These are phyloP conservation scores for Chiloscyllium punctatum DNA, from an alignment of 2,797 vertebrate species.

Conservation along the genomic window DNA sequence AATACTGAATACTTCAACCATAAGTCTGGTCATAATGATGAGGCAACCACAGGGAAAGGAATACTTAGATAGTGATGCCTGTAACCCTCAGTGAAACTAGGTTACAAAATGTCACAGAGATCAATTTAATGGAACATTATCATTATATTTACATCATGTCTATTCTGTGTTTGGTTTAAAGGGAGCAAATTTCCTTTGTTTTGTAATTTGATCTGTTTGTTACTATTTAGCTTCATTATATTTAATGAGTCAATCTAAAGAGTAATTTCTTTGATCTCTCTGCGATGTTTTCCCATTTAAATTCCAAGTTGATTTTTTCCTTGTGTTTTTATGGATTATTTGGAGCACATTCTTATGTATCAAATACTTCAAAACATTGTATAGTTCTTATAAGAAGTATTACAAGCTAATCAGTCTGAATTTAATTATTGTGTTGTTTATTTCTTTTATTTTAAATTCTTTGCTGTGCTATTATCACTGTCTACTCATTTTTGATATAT, in stretches of 20 bases:
- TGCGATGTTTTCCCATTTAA: not conserved
- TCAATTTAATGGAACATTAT: not conserved
- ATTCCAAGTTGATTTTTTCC: not conserved
- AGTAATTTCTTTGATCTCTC: not conserved
- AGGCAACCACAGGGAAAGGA: not conserved
- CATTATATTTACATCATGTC: no score
- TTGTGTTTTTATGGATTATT: not conserved
- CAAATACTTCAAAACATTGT: not conserved
- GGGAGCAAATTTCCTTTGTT: no score
- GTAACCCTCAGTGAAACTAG: not conserved
- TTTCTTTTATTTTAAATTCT: not conserved
- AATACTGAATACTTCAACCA: no score
- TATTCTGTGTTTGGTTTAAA: no score
- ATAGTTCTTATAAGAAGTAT: not conserved
- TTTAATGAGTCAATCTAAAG: not conserved
- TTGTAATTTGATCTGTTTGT: no score
- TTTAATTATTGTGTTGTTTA: not conserved
- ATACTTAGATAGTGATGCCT: not conserved
- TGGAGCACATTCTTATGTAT: not conserved
- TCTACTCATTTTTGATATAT: not conserved
- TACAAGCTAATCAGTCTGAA: not conserved
- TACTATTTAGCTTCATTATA: not conserved
- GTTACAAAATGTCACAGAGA: not conserved
- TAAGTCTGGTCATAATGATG: not conserved
- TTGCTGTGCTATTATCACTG: not conserved